phyloP scores from a whole-genome alignment of 2,888 invertebrate genomes.

The Busseola fusca region DNA sequence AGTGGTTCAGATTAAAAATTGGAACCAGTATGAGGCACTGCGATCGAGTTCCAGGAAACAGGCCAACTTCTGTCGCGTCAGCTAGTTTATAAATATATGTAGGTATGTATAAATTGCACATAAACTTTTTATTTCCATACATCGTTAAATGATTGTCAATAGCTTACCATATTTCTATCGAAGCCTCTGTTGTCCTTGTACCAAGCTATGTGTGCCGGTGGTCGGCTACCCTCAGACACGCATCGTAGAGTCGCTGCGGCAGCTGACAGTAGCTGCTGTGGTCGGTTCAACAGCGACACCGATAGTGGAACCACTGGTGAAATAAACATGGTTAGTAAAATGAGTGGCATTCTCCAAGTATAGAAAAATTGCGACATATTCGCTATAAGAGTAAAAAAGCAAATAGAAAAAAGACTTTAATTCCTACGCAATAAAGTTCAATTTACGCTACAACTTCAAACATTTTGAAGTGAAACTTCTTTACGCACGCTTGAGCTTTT shows the following conservation, averaged over 20 bases:
- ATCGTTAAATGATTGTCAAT: too few species aligned
- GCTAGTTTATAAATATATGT: neutral
- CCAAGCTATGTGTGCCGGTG: constrained; percentile 95
- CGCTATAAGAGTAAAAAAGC: too few species aligned
- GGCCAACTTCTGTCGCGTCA: neutral
- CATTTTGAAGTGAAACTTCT: too few species aligned
- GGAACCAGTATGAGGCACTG: neutral
- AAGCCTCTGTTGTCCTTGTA: constrained; percentile 93
- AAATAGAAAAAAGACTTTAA: too few species aligned
- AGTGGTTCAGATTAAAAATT: neutral
- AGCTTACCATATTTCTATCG: constrained; percentile 92
- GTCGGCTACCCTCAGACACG: constrained; percentile 94
- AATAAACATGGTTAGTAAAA: neutral
- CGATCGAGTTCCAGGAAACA: neutral
- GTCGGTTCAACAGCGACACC: constrained; percentile 93
- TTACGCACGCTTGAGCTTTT: too few species aligned
- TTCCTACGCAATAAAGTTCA: too few species aligned
- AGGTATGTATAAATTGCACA: neutral
- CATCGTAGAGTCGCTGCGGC: constrained; percentile 94
- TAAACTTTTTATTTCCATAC: neutral
- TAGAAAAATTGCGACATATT: too few species aligned
- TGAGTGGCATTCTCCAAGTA: neutral
- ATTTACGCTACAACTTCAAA: too few species aligned
- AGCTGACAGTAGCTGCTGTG: constrained; percentile 92
- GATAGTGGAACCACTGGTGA: constrained; percentile 93